These are phyloP conservation scores for Neelides folsomi DNA, from an alignment of 2,888 invertebrate species.

Conservation along the genomic window DNA sequence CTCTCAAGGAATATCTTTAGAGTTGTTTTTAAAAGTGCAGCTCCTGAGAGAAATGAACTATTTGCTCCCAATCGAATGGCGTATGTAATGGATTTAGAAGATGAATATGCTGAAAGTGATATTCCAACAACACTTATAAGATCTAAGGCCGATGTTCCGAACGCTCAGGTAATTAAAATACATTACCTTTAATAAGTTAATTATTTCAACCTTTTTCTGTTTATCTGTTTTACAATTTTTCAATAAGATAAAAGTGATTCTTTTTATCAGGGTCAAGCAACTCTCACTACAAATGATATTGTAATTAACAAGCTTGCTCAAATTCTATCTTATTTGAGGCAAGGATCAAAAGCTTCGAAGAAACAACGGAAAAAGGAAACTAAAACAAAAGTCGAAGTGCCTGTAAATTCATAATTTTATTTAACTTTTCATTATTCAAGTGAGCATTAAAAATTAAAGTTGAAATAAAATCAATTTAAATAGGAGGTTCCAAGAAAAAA, in stretches of 20 bases:
- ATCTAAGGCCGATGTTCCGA: constrained; percentile 80
- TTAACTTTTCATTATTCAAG: neutral
- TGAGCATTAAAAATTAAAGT: neutral
- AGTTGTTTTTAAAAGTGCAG: constrained; percentile 35
- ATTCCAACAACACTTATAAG: constrained; percentile 90
- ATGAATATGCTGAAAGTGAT: constrained; percentile 69
- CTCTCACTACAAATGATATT: constrained; percentile 48
- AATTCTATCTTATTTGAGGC: constrained; percentile 85
- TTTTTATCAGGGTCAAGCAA: constrained; percentile 47
- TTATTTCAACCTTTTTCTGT: too few relatives aligned
- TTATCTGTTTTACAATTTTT: too few relatives aligned
- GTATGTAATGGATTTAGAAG: constrained; percentile 88
- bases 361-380: constrained; percentile 56
- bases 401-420: constrained; percentile 4
- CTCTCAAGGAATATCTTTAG: constrained; percentile 64
- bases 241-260: constrained; percentile 35
- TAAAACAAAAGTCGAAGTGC: constrained; percentile 38
- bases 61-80: constrained; percentile 96
- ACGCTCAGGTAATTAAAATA: constrained; percentile 47
- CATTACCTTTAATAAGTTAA: too few relatives aligned
- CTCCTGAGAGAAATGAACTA: constrained; percentile 63
- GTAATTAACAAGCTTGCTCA: constrained; percentile 95
- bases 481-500: constrained; percentile 3
- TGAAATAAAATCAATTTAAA: neutral
- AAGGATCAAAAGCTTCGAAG: constrained; percentile 63